phyloP scores from a whole-genome alignment of 2,888 invertebrate genomes.

The Hecatera dysodea region DNA sequence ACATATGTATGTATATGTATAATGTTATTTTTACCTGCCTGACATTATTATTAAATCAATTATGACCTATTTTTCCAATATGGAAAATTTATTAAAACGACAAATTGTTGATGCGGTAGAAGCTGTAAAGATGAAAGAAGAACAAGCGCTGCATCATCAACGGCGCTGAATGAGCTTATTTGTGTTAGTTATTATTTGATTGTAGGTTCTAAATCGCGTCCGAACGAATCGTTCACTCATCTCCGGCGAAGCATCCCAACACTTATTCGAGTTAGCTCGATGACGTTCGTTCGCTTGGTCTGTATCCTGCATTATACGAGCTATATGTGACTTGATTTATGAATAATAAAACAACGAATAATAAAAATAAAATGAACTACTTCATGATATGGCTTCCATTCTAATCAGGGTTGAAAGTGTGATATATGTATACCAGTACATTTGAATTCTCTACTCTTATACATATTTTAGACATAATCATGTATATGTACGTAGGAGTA shows the following conservation, averaged over 20 bases:
- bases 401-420: slow-evolving; percentile 16
- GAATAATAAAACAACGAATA: slow-evolving; percentile 25
- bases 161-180: too few species aligned
- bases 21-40: too few species aligned
- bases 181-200: too few species aligned
- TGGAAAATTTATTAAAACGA: too few species aligned
- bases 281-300: not conserved
- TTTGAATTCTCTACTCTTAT: not conserved
- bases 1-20: too few species aligned
- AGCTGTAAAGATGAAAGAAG: too few species aligned
- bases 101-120: too few species aligned
- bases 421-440: not conserved
- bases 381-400: not conserved
- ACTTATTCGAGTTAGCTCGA: not conserved
- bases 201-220: too few species aligned
- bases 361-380: slow-evolving; percentile 18
- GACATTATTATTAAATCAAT: too few species aligned
- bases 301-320: not conserved
- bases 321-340: slow-evolving; percentile 17
- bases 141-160: too few species aligned
- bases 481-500: not conserved
- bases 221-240: not conserved
- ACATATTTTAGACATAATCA: not conserved
- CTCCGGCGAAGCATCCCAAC: not conserved
- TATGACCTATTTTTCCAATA: too few species aligned